Evolutionary conservation across 2,113 vertebrate species (phyloP), one percentile per base, ranked within the genome.

Genomic region (Vicugna pacos): DNA sequence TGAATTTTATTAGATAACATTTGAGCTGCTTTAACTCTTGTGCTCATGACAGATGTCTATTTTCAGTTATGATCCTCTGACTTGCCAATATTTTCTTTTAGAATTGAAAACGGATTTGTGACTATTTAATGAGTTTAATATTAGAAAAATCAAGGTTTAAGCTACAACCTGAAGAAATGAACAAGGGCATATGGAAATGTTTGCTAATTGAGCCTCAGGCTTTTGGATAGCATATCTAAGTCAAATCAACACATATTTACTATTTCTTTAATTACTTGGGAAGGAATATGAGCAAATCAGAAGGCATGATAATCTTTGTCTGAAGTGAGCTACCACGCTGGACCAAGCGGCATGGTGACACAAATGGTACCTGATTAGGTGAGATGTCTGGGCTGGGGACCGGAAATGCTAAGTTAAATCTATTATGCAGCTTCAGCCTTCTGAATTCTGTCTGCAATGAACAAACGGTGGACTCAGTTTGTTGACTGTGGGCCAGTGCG

Each of bases 1-100:
- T 80, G 20, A 97, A 54, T 97, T 96, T 96, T 96, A 97, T 88
- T 83, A 98, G 97, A 89, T 76, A 85, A 93, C 90, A 52, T 95
- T 67, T 87, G 91, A 73, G 86, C 64, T 15, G 20, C 64, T 89
- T 95, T 96, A 97, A 91, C 28, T 58, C 64, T 92, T 56, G 1
- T 32, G 42, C 73, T 42, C 92, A 65, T 85, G 92, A 92, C 88
- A 94, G 77, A 79, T 81, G 56, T 67, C 89, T 92, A 60, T 6
- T 11, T 93, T 98, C 62, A 65, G 58, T 96, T 97, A 58, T 52
- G 91, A 88, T 92, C 73, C 91, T 73, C 13, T 67, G 48, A 75
- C 38, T 67, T 80, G 58, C 0, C 35, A 97, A 72, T 89, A 28
- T 96, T 95, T 96, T 97, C 81, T 76, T 96, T 96, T 80, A 73